Evolutionary conservation across 2,113 vertebrate species (phyloP), one percentile per base, ranked within the genome.

Genomic region (Hemibagrus wyckioides): DNA sequence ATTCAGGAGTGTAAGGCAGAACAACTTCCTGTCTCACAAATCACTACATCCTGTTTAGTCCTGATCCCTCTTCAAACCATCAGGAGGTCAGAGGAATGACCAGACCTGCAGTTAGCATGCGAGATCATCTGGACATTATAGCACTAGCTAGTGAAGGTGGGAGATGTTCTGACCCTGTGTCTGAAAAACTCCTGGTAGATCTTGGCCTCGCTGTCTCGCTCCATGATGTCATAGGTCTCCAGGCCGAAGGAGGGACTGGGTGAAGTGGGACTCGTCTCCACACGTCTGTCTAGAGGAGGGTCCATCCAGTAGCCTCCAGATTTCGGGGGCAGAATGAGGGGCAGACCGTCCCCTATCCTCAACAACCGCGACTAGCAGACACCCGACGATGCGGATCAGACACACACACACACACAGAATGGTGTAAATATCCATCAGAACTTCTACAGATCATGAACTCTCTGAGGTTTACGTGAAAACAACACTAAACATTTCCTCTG

Each of bases 231-330:
- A 85, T 96, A 96, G 90, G 93, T 89, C 90, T 92, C 95, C 87
- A 92, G 92, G 89, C 87, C 91, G 28, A 92, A 87, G 84, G 50
- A 93, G 54, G 91, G 23, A 0, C 94, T 93, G 48, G 95, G 93
- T 3, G 92, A 90, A 73, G 94, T 89, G 75, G 95, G 94, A 90
- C 95, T 96, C 84, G 92, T 86, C 56, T 94, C 93, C 21, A 81
- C 93, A 21, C 90, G 91, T 93, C 89, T 95, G 91, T 94, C 95
- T 89, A 94, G 87, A 6, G 94, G 93, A 57, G 94, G 95, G 88
- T 98, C 96, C 69, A 97, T 95, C 97, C 97, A 97, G 92, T 97
- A 98, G 57, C 96, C 96, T 57, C 97, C 97, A 83, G 93, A 93
- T 90, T 96, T 95, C 23, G 97, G 96, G 52, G 95, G 92, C 76